A percentile compares a stretch with the other conserved stretches of the same genome.
Conservation (phyloP, 2,113 vertebrate genomes). For the Etia nguti region DNA sequence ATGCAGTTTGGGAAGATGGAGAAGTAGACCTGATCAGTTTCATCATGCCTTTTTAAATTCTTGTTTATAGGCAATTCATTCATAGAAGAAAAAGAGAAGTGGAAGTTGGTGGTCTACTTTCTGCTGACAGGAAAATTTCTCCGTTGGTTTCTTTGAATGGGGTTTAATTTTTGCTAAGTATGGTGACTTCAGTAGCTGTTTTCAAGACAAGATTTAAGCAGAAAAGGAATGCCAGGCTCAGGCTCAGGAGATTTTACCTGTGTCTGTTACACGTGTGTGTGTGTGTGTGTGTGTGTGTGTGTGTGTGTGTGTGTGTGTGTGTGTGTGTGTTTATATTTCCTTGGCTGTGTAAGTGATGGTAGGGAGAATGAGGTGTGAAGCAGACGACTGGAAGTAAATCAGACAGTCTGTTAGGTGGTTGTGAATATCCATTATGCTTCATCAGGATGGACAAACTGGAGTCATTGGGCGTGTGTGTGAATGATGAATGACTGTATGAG, state of each 20-base stretch:
- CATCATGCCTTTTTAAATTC: neutral
- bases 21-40: neutral
- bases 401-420: slow-evolving; percentile 60
- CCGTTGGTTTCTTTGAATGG: neutral
- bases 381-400: slow-evolving; percentile 42
- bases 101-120: neutral
- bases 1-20: neutral
- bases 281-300: neutral
- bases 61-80: neutral
- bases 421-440: slow-evolving; percentile 56
- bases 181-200: neutral
- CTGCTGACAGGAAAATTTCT: neutral
- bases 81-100: neutral
- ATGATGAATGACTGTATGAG: slow-evolving; percentile 40
- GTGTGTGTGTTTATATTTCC: neutral
- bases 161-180: neutral
- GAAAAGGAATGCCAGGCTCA: neutral
- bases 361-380: slow-evolving; percentile 34
- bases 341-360: neutral
- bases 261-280: neutral
- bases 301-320: neutral
- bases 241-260: neutral
- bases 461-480: slow-evolving; percentile 44
- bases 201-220: neutral
- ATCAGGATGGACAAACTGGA: slow-evolving; percentile 45